Base-by-base conservation (phyloP, 23 tunicate genomes). In the Botrylloides violaceus region DNA sequence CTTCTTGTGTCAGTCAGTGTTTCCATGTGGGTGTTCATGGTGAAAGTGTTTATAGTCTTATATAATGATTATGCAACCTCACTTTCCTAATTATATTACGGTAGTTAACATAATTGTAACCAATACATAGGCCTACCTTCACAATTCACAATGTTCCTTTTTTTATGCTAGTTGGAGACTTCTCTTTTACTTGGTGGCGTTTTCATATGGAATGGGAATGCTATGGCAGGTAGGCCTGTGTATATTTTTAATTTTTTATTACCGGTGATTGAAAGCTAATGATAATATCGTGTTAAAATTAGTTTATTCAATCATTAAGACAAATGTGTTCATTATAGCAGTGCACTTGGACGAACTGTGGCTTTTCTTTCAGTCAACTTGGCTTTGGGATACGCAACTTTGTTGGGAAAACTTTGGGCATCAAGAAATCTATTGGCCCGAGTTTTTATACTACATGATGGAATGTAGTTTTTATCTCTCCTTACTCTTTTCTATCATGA, bases 391-490 rank as follows among this genome's bases (percentile, higher is more conserved):
- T 34, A 85, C 50, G 4, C 23, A 60, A 23, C 25, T 86, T n/a
- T 85, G 94, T 56, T 93, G 98, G 98, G 70, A 47, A 7, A 82
- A 75, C 32, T 86, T 66, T 62, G 88, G 94, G 0, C 75, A 72
- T 2, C 98, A 93, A 64, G 43, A 53, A 1, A 27, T 86, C 2
- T 66, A 71, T 72, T 47, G 47, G 4, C 76, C 81, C 2, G 79
- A 77, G 24, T 77, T 76, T 71, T 66, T 61, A 36, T 93, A 93
- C 49, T 93, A 93, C 75, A 77, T 93, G 88, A 56, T 86, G 26
- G 98, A 93, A 85, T 81, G 87, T 15, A 82, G 94, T 27, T 93
- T 93, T 66, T 93, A 93, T 53, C n/a, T 93, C 3, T 85, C 94
- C 4, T 74, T 93, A 3, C 43, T 79, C n/a, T 71, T 81, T 73